A percentile compares a stretch with the other conserved stretches of the same genome.
Conservation (phyloP, 2,888 invertebrate genomes). For the Chrysomela aeneicollis region DNA sequence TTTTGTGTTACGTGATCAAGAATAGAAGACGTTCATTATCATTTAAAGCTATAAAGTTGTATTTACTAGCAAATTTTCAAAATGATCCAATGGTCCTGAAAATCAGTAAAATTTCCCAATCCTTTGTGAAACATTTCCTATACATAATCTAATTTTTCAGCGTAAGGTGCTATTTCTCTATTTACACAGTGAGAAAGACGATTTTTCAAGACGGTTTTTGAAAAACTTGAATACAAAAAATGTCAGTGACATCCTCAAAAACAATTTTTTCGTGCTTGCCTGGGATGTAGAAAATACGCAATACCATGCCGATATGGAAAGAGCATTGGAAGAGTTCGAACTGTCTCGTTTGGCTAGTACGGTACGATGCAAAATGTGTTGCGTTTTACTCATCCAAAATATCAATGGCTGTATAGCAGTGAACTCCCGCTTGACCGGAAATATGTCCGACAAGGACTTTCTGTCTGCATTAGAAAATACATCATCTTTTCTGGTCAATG, state of each 20-base stretch:
- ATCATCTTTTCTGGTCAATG: constrained; percentile 36
- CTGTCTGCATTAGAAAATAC: constrained; percentile 40
- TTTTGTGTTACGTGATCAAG: too few species aligned
- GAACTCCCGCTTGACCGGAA: constrained; percentile 32
- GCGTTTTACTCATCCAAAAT: constrained; percentile 22
- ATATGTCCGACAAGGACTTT: constrained; percentile 38
- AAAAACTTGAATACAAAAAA: constrained; percentile 40
- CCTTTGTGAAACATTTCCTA: too few species aligned
- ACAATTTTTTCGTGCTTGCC: constrained; percentile 48
- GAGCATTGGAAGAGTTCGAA: constrained; percentile 38
- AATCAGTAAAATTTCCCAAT: too few species aligned
- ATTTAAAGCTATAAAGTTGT: too few species aligned
- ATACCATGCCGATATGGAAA: constrained; percentile 46
- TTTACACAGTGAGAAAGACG: constrained; percentile 48
- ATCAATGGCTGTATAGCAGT: constrained; percentile 18
- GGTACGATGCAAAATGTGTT: constrained; percentile 28
- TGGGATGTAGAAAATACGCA: constrained; percentile 50
- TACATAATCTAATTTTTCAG: constrained; percentile 38
- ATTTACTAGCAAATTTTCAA: too few species aligned
- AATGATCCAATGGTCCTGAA: too few species aligned
- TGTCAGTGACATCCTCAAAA: constrained; percentile 42
- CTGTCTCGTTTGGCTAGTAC: constrained; percentile 38
- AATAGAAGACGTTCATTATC: too few species aligned
- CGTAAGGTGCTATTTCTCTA: constrained; percentile 49
- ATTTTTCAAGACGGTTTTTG: constrained; percentile 48